phyloP scores from a whole-genome alignment of 2,113 vertebrate species.

The Genyomyrus donnyi region DNA sequence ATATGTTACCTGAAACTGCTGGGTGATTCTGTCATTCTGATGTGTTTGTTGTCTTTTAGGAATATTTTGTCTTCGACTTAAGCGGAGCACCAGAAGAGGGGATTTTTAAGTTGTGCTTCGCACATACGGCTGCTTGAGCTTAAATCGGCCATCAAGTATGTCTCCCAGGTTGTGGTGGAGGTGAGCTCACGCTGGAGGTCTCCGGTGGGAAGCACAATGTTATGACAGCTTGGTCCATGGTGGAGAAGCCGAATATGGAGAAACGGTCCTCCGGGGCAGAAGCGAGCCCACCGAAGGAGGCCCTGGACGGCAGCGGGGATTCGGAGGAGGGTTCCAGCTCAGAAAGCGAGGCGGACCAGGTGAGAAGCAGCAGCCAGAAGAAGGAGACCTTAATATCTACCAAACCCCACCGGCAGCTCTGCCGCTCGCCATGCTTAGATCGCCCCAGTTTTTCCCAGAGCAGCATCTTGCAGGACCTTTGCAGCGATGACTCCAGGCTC shows the following conservation, averaged over 20 bases:
- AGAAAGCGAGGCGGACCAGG: conserved; percentile 71
- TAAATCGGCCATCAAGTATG: conserved; percentile 46
- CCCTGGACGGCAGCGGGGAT: conserved; percentile 66
- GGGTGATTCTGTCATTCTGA: not conserved
- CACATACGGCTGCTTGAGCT: conserved; percentile 48
- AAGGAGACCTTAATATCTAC: conserved; percentile 65
- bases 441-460: conserved; percentile 90
- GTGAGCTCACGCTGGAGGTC: conserved; percentile 65
- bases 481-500: conserved; percentile 58
- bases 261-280: conserved; percentile 76
- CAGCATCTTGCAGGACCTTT: conserved; percentile 75
- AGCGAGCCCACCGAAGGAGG: conserved; percentile 61
- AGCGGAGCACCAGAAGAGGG: conserved; percentile 51
- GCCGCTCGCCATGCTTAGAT: conserved; percentile 90
- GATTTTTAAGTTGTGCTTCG: conserved; percentile 45
- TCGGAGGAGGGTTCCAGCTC: conserved; percentile 85
- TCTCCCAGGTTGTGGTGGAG: conserved; percentile 59
- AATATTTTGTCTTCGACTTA: conserved; percentile 54
- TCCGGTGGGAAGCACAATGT: conserved; percentile 67
- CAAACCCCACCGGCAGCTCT: conserved; percentile 88
- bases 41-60: conserved; percentile 44
- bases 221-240: conserved; percentile 87
- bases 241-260: conserved; percentile 41
- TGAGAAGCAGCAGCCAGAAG: conserved; percentile 41
- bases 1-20: not conserved